Conservation (phyloP, 2,797 vertebrate genomes). For the Tenualosa thibaudeaui region DNA sequence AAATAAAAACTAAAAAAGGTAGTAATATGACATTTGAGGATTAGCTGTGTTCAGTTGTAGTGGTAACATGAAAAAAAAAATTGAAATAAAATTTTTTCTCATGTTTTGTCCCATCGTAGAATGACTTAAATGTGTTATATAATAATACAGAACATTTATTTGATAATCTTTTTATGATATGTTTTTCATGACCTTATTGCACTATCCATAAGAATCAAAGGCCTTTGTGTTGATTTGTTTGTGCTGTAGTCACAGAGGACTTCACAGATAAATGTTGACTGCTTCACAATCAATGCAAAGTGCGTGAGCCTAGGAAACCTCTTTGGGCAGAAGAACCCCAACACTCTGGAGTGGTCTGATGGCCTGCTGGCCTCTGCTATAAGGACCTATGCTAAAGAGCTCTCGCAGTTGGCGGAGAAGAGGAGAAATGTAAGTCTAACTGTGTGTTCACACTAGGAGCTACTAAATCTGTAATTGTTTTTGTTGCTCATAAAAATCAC, state of each 20-base stretch:
- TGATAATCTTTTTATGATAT: background rate
- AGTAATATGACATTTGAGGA: too few relatives aligned
- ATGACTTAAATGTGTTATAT: background rate
- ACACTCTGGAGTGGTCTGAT: slow-evolving; percentile 69
- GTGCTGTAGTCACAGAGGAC: slow-evolving; percentile 43
- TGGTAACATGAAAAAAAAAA: too few relatives aligned
- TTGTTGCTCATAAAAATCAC: too few relatives aligned
- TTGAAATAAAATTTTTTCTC: too few relatives aligned
- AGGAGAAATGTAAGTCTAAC: background rate
- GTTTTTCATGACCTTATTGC: background rate
- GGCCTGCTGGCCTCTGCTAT: slow-evolving; percentile 63
- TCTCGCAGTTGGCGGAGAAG: slow-evolving; percentile 32
- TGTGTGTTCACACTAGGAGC: background rate
- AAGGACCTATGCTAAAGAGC: slow-evolving; percentile 54
- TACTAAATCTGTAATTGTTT: too few relatives aligned
- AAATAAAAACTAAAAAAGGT: too few relatives aligned
- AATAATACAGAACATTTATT: background rate
- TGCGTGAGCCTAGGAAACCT: slow-evolving; percentile 63
- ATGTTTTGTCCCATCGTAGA: too few relatives aligned
- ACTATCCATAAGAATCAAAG: background rate
- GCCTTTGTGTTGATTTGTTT: background rate
- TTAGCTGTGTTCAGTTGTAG: too few relatives aligned
- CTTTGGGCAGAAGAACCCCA: slow-evolving; percentile 62
- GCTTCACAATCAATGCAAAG: slow-evolving; percentile 68
- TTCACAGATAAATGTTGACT: slow-evolving; percentile 60